Percentiles rank a stretch among this genome's conserved stretches.
Evolutionary conservation across 1,140 invertebrate genomes (phyloP).

Genomic region (Drosophila serrata): DNA sequence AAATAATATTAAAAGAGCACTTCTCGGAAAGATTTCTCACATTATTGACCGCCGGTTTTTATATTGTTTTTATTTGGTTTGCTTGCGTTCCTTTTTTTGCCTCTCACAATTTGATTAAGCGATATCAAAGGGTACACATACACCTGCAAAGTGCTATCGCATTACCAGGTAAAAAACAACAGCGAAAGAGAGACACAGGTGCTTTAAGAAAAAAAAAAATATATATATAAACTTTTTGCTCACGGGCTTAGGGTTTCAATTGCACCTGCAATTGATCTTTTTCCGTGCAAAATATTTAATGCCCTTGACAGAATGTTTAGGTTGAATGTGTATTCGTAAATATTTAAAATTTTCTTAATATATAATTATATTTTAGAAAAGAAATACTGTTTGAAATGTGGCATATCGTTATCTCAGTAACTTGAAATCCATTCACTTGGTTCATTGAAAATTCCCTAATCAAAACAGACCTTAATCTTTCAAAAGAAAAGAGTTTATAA

Average conservation of each 20-base stretch:
- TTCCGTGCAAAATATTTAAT: conserved; percentile 6
- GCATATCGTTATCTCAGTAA: background rate
- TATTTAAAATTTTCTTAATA: background rate
- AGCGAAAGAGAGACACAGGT: conserved; percentile 33
- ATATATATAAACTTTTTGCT: conserved; percentile 41
- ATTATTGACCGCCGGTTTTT: conserved; percentile 26
- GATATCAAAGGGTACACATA: conserved; percentile 47
- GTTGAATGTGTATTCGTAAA: background rate
- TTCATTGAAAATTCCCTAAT: background rate
- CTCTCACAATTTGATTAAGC: conserved; percentile 34
- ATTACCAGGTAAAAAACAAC: conserved; percentile 27
- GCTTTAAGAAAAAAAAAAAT: conserved; percentile 47
- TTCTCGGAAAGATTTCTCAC: conserved; percentile 27
- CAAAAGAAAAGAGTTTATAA: background rate
- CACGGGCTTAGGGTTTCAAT: conserved; percentile 34
- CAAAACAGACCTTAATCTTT: background rate
- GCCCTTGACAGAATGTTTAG: conserved; percentile 12
- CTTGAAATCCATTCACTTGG: background rate
- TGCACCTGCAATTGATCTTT: conserved; percentile 42
- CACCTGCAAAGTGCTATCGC: conserved; percentile 36
- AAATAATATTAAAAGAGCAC: conserved; percentile 14
- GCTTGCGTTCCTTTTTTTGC: conserved; percentile 3
- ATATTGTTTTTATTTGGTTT: conserved; percentile 13
- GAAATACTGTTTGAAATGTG: background rate
- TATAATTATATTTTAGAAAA: background rate